These are phyloP conservation scores for Aldrovandia affinis DNA, from an alignment of 2,797 vertebrate genomes.

Conservation along the genomic window DNA sequence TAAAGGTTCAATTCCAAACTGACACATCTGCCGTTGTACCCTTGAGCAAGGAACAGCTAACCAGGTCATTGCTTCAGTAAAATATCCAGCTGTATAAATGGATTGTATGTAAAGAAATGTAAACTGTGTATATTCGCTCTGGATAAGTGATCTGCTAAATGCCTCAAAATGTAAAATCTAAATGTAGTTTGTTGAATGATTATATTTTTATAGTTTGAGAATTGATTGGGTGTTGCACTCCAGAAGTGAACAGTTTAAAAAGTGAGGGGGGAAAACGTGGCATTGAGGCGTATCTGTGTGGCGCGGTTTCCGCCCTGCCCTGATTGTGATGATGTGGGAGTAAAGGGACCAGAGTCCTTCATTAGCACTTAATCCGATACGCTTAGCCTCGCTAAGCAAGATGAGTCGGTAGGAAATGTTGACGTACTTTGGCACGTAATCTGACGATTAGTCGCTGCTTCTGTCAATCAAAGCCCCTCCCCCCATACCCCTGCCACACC, in stretches of 20 bases:
- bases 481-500: slow-evolving; percentile 20
- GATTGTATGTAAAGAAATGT: no score
- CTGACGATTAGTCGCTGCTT: slow-evolving; percentile 51
- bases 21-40: no score
- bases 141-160: no score
- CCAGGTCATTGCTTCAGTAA: no score
- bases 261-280: no score
- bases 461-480: slow-evolving; percentile 41
- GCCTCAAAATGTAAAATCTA: no score
- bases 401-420: slow-evolving; percentile 24
- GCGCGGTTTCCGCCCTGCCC: neutral
- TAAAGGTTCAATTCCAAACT: no score
- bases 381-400: slow-evolving; percentile 43
- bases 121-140: no score
- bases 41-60: no score
- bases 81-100: no score
- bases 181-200: no score
- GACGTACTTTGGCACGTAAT: slow-evolving; percentile 51
- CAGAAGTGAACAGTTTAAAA: neutral
- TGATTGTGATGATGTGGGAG: neutral
- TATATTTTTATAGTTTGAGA: no score
- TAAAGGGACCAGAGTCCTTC: slow-evolving; percentile 35
- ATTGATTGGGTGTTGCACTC: neutral
- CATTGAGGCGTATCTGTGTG: neutral
- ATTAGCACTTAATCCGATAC: slow-evolving; percentile 47